Base-by-base conservation (phyloP, 2,888 invertebrate species). In the Patella caerulea region DNA sequence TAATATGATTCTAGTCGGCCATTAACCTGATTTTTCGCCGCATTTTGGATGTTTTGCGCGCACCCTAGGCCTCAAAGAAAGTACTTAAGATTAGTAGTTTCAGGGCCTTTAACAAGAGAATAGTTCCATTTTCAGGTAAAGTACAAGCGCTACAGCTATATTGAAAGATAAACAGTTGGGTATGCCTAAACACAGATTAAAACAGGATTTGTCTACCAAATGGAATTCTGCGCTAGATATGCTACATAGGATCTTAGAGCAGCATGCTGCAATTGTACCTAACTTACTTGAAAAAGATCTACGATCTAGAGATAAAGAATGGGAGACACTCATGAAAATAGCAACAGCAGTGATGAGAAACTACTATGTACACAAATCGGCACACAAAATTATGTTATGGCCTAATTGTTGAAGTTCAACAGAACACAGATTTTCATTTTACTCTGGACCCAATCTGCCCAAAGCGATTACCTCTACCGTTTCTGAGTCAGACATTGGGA, bases 141-240 rank as follows among this genome's bases (percentile, higher is more conserved):
- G 80, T 74, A 19, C 73, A 4, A 72, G 59, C n/a, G 80, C 82
- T 53, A 24, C 75, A 53, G 54, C 56, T 69, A 45, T 65, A 17
- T 70, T 80, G 3, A 77, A 80, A 24, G 52, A 74, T 15, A 78
- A 81, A 54, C 34, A 70, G 9, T 75, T 83, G 1, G 14, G 56
- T 14, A 74, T 83, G 0, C 79, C 81, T 45, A n/a, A 2, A 24
- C 24, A 24, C 24, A 24, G 24, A 24, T 24, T 24, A 24, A 24
- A 24, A 24, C 24, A 24, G 24, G 80, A 80, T 76, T 75, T 78
- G 9, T 70, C 29, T 11, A 80, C 82, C 45, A 15, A 77, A 14
- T 82, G 80, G 82, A 80, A 82, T 59, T 77, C 77, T 2, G 77
- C 77, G 15, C n/a, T 75, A n/a, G 80, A 80, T 17, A 80, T 82